These are phyloP conservation scores for Malacoraja senta DNA, from an alignment of 2,797 vertebrate genomes.

Conservation along the genomic window DNA sequence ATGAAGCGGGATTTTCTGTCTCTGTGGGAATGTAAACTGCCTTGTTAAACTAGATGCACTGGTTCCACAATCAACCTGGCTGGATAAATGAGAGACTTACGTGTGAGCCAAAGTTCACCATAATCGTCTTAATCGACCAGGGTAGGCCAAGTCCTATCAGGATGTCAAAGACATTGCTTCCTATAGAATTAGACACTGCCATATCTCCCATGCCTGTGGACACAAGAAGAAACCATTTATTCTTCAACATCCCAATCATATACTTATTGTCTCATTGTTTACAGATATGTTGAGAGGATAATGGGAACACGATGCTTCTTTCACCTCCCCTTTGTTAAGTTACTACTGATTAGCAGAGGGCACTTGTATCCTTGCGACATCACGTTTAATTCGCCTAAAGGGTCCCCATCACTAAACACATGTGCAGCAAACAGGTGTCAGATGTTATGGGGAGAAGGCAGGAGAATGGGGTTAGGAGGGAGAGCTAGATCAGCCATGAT, in stretches of 20 bases:
- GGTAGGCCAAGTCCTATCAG: slow-evolving; percentile 86
- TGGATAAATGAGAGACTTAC: slow-evolving; percentile 61
- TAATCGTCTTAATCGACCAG: slow-evolving; percentile 83
- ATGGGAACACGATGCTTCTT: not conserved
- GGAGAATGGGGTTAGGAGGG: too few species aligned
- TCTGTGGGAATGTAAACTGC: not conserved
- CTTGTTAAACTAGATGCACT: not conserved
- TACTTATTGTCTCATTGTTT: not conserved
- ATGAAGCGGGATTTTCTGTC: not conserved
- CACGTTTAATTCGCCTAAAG: not conserved
- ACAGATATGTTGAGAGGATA: not conserved
- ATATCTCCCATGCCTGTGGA: slow-evolving; percentile 86
- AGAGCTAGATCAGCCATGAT: too few species aligned
- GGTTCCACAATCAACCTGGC: not conserved
- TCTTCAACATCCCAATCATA: not conserved
- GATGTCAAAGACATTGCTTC: slow-evolving; percentile 95
- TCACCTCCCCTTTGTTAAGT: not conserved
- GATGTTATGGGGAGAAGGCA: too few species aligned
- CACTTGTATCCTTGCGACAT: not conserved
- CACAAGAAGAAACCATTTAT: not conserved
- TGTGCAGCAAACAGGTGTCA: too few species aligned
- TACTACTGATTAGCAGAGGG: not conserved
- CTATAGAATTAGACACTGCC: slow-evolving; percentile 94
- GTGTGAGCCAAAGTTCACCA: slow-evolving; percentile 81
- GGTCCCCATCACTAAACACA: too few species aligned